Percentiles rank a stretch among this genome's conserved stretches.
Evolutionary conservation across 1,140 invertebrate genomes (phyloP).

Genomic region (Drosophila baimaii): DNA sequence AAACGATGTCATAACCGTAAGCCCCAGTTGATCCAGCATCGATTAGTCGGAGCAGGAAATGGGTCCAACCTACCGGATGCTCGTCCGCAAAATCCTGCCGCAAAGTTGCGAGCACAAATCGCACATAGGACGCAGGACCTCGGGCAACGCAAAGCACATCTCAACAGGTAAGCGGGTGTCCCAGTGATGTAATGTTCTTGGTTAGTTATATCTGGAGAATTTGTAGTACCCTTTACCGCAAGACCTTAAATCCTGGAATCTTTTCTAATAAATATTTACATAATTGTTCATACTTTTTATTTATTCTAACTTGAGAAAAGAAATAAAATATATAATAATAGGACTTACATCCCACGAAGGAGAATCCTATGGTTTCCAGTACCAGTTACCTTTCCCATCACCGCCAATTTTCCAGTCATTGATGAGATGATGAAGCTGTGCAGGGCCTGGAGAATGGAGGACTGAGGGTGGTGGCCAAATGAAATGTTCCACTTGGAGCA

Average conservation of each 20-base stretch:
- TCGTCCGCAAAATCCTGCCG: conserved; percentile 37
- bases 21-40: conserved; percentile 53
- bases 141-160: conserved; percentile 44
- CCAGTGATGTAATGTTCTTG: conserved; percentile 5
- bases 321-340: background rate
- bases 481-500: conserved; percentile 58
- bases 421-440: conserved; percentile 17
- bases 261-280: too few species aligned
- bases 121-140: conserved; percentile 43
- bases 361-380: background rate
- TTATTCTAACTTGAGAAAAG: too few species aligned
- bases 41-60: conserved; percentile 55
- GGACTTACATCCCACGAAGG: too few species aligned
- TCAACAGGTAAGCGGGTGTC: conserved; percentile 58
- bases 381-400: conserved; percentile 4
- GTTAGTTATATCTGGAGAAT: background rate
- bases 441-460: background rate
- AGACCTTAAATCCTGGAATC: background rate
- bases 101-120: conserved; percentile 63
- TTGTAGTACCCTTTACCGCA: background rate
- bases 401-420: conserved; percentile 3
- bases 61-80: conserved; percentile 29
- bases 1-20: conserved; percentile 67
- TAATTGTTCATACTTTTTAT: background rate
- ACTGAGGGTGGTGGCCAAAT: conserved; percentile 21